Conservation (phyloP, 2,888 invertebrate species). For the Xylocampa areola region DNA sequence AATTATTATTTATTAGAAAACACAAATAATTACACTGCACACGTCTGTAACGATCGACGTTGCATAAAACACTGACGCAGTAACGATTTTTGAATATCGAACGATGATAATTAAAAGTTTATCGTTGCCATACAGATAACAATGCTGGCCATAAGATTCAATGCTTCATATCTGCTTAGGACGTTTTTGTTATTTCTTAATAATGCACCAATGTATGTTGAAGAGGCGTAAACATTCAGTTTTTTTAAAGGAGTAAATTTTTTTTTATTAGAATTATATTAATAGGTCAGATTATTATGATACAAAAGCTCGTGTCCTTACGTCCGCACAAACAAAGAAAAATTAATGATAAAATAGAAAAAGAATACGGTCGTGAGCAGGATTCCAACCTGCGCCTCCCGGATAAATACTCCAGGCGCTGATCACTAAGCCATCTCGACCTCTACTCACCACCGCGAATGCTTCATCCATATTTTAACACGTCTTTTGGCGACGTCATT, state of each 20-base stretch:
- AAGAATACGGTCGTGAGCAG: too few relatives aligned
- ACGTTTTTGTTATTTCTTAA: neutral
- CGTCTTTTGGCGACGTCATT: too few relatives aligned
- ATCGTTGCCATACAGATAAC: conserved; percentile 8
- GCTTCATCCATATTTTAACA: too few relatives aligned
- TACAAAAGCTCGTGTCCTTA: conserved; percentile 1
- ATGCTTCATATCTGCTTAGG: neutral
- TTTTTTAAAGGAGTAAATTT: neutral
- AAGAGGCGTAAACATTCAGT: conserved; percentile 1
- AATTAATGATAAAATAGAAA: too few relatives aligned
- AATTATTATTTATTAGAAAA: conserved; percentile 11
- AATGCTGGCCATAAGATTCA: conserved; percentile 2
- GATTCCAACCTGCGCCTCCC: too few relatives aligned
- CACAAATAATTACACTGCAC: conserved; percentile 9
- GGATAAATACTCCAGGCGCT: too few relatives aligned
- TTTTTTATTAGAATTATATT: neutral
- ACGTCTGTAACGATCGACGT: conserved; percentile 38
- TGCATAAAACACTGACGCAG: conserved; percentile 34
- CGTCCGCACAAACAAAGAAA: too few relatives aligned
- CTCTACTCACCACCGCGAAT: too few relatives aligned
- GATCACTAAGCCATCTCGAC: too few relatives aligned
- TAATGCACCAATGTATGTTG: conserved; percentile 1
- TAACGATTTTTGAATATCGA: conserved; percentile 24
- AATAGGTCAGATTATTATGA: neutral
- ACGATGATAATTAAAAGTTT: conserved; percentile 25